A percentile compares a stretch with the other conserved stretches of the same genome.
Conservation (phyloP, 1,140 invertebrate species). For the Notospermus geniculatus region DNA sequence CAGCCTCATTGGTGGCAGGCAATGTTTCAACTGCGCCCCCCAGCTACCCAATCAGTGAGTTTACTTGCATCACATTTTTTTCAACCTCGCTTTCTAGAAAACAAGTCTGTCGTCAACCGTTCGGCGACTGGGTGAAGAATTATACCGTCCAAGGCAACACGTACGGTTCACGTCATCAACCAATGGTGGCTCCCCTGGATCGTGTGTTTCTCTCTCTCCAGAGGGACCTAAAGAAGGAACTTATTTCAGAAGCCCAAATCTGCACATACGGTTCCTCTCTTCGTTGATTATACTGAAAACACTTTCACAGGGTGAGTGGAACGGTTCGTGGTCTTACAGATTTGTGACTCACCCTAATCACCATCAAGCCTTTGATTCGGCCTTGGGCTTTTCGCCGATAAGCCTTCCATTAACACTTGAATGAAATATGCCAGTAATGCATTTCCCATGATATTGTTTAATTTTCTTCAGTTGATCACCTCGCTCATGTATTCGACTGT, state of each 20-base stretch:
- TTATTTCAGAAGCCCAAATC: slow-evolving; percentile 45
- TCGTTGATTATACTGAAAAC: slow-evolving; percentile 50
- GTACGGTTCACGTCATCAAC: background rate
- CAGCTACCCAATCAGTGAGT: too few species aligned
- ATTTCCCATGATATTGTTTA: too few species aligned
- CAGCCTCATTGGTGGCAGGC: too few species aligned
- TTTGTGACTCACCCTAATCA: too few species aligned
- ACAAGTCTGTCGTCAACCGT: slow-evolving; percentile 45
- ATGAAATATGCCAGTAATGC: too few species aligned
- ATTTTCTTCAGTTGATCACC: slow-evolving; percentile 49
- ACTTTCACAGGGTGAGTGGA: slow-evolving; percentile 49
- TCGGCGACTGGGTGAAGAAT: slow-evolving; percentile 51
- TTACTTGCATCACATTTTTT: too few species aligned
- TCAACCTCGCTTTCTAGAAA: slow-evolving; percentile 44
- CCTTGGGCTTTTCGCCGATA: too few species aligned
- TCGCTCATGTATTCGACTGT: slow-evolving; percentile 54
- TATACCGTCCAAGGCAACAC: slow-evolving; percentile 37
- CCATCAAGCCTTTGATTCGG: too few species aligned
- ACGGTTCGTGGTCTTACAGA: too few species aligned
- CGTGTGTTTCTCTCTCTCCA: slow-evolving; percentile 25
- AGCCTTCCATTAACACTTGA: too few species aligned
- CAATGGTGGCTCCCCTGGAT: slow-evolving; percentile 16
- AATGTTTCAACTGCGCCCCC: too few species aligned
- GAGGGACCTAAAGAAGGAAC: slow-evolving; percentile 30
- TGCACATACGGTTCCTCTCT: slow-evolving; percentile 45